A percentile compares a stretch with the other conserved stretches of the same genome.
Evolutionary conservation across 1,140 invertebrate species (phyloP).

Genomic region (Drosophila varians): DNA sequence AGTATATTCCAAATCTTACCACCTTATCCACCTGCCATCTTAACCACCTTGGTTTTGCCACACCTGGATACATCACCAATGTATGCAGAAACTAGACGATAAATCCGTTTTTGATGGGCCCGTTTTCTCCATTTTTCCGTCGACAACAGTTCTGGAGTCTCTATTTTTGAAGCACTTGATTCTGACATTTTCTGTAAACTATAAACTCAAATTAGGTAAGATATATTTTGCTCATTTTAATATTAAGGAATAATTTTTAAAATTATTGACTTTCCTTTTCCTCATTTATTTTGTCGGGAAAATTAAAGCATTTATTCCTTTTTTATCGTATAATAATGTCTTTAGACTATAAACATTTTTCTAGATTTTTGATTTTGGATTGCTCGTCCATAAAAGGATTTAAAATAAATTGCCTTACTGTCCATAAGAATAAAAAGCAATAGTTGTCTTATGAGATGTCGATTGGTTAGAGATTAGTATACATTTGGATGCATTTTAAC

Average conservation of each 20-base stretch:
- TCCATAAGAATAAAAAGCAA: conserved; percentile 5
- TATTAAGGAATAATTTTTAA: neutral
- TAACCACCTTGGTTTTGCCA: neutral
- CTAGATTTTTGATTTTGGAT: neutral
- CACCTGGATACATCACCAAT: neutral
- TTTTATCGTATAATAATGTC: neutral
- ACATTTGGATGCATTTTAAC: conserved; percentile 6
- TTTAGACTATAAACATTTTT: neutral
- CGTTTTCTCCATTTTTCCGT: neutral
- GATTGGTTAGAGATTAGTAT: conserved; percentile 11
- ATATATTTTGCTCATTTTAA: neutral
- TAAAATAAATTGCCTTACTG: neutral
- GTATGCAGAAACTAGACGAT: neutral
- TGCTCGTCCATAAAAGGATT: neutral
- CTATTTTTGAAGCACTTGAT: neutral
- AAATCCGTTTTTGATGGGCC: neutral
- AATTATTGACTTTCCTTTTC: neutral
- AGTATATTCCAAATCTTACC: too few relatives aligned
- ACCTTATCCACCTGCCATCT: neutral
- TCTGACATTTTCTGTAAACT: neutral
- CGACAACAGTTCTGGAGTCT: neutral
- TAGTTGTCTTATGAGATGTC: conserved; percentile 4
- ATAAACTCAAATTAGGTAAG: neutral
- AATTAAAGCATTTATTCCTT: too few relatives aligned
- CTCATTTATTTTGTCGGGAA: neutral